Base-by-base conservation (phyloP, 2,113 vertebrate genomes). In the Chunga burmeisteri region DNA sequence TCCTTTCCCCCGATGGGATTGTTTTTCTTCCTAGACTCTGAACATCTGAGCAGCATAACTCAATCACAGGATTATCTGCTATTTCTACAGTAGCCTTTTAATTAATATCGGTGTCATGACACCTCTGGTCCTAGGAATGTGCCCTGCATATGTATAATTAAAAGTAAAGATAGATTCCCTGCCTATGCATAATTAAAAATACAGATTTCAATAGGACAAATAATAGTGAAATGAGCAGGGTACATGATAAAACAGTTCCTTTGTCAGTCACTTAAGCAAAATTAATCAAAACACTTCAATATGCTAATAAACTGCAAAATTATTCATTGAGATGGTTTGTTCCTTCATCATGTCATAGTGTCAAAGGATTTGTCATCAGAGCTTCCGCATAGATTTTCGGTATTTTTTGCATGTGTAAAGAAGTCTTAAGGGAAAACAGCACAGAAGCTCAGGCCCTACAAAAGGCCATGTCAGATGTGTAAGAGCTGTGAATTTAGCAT, bases 281-380 rank as follows among this genome's bases (percentile, higher is more conserved):
- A 91, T 86, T 87, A 94, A 97, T 94, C 83, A 89, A 94, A 96
- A 89, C 93, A 85, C 62, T 93, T 93, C 91, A 89, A 65, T 82
- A 80, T 95, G 97, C 93, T 96, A 97, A 97, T 85, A 95, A 94
- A 91, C 86, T 82, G 91, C 81, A 82, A 91, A 95, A 89, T 96
- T 97, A 96, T 96, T 96, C 88, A 89, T 79, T 89, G 97, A 95
- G 81, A 92, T 82, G 89, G 81, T 90, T 94, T 95, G 91, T 94
- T 97, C 91, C 94, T 96, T 79, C 81, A 5, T 61, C 66, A 46
- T 86, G 83, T 94, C 93, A 63, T 10, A 61, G 86, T 94, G 94
- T 96, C 96, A 94, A 89, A 95, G 94, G 89, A 94, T 97, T 96
- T 97, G 91, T 94, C 95, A 95, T 70, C 89, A 93, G 63, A 40